Evolutionary conservation across 1,140 invertebrate genomes (phyloP).

Genomic region (Archegozetes longisetosus): DNA sequence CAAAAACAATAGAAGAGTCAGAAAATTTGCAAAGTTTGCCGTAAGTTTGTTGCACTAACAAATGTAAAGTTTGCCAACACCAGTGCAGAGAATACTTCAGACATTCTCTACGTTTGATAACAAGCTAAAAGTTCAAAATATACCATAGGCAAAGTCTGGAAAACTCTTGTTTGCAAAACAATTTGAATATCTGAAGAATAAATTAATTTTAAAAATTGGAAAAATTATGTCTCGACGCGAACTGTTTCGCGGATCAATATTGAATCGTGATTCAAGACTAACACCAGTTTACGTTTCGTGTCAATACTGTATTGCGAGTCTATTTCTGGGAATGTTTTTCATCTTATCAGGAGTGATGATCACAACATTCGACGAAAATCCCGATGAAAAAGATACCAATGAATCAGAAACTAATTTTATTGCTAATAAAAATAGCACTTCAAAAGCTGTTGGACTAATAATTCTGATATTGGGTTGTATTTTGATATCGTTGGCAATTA

Average conservation of each 20-base stretch:
- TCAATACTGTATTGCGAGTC: neutral
- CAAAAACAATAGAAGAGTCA: no score
- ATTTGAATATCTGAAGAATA: no score
- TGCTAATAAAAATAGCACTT: neutral
- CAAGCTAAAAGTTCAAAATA: no score
- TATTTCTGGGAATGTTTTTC: conserved; percentile 11
- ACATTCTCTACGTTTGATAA: no score
- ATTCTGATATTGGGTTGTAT: conserved; percentile 1
- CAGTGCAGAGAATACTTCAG: no score
- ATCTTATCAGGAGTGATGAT: conserved; percentile 9
- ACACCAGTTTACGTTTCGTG: neutral
- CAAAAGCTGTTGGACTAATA: neutral
- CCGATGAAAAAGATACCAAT: neutral
- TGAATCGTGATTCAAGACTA: neutral
- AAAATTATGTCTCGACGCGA: neutral
- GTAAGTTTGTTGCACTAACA: no score
- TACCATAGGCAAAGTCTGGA: no score
- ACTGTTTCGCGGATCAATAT: neutral
- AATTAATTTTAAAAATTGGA: no score
- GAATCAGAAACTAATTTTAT: neutral
- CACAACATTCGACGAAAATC: neutral
- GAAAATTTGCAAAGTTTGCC: no score
- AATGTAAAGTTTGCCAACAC: no score
- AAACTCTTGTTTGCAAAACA: no score
- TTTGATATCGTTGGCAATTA: neutral